Evolutionary conservation across 1,140 invertebrate species (phyloP), one percentile per base, ranked within the genome.

Genomic region (Caenorhabditis briggsae): DNA sequence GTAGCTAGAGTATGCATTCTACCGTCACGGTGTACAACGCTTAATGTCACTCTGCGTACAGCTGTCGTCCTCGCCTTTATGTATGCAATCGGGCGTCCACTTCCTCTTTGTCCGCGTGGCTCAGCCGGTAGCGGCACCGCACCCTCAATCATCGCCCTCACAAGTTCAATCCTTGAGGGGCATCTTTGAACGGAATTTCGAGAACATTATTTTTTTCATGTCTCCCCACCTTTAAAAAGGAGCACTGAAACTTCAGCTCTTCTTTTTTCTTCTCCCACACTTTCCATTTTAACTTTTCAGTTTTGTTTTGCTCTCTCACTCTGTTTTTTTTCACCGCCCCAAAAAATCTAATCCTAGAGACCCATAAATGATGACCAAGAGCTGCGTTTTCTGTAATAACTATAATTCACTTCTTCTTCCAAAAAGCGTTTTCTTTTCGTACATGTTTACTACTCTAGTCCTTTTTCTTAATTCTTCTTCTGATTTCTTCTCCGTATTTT

Each of bases 311-410:
- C 59, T 18, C 41, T 70, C 23, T 16, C 43, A 8, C 41, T 70
- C 64, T 41, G n/a, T 70, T 43, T 16, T 18, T 12, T 14, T 16
- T 53, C 50, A 53, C 33, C 33, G 16, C 41, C 64, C 41, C 41
- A 70, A 70, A 70, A 70, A 43, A 16, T 46, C 33, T 70, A 70
- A 70, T 70, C 64, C 64, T 18, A 46, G 41, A 70, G 64, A n/a
- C 64, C 64, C 64, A 70, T 70, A 70, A 70, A 70, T 70, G 64
- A 70, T 70, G 64, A 70, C 64, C 64, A 3, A 70, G 64, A 33
- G 14, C 64, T 23, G 33, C 64, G 64, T 43, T 70, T 70, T 70
- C 33, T 70, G 33, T 70, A 70, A 70, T 70, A 70, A 70, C 64
- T 70, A 70, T 70, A 70, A 43, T 70, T 70, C 41, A 70, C 64